Evolutionary conservation across 2,888 invertebrate species (phyloP).

Genomic region (Frankliniella intonsa): DNA sequence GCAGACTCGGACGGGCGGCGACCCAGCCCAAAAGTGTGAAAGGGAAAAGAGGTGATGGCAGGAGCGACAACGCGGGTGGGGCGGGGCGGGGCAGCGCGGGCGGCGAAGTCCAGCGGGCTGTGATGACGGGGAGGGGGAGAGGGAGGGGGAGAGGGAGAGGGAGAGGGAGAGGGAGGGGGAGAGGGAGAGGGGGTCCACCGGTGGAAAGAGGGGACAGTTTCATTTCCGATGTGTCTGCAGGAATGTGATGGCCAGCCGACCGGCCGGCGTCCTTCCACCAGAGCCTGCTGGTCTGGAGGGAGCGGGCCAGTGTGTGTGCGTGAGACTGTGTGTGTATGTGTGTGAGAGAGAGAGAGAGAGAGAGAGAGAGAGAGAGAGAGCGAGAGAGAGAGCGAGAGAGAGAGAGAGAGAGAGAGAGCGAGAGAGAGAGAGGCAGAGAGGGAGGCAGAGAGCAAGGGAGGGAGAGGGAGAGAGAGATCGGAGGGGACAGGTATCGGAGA

Average conservation of each 20-base stretch:
- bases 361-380: neutral
- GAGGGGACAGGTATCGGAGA: too few species aligned
- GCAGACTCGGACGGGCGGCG: too few species aligned
- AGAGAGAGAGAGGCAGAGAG: neutral
- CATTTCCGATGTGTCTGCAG: slow-evolving; percentile 22
- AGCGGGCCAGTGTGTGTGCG: neutral
- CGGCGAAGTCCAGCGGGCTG: neutral
- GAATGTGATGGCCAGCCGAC: neutral
- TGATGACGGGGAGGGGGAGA: neutral
- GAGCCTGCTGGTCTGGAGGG: too few species aligned
- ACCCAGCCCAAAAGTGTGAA: neutral
- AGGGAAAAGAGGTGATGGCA: neutral
- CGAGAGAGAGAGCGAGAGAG: too few species aligned
- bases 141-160: neutral
- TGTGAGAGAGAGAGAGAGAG: neutral
- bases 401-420: neutral
- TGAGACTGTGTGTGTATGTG: neutral
- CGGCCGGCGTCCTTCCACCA: too few species aligned
- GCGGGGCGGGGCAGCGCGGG: neutral
- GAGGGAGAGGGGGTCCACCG: neutral
- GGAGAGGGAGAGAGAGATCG: neutral
- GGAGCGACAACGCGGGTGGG: neutral
- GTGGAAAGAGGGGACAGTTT: neutral
- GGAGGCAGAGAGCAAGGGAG: neutral
- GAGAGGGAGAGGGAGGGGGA: neutral